A percentile compares a stretch with the other conserved stretches of the same genome.
phyloP scores from a whole-genome alignment of 2,888 invertebrate species.

The Acronicta aceris region DNA sequence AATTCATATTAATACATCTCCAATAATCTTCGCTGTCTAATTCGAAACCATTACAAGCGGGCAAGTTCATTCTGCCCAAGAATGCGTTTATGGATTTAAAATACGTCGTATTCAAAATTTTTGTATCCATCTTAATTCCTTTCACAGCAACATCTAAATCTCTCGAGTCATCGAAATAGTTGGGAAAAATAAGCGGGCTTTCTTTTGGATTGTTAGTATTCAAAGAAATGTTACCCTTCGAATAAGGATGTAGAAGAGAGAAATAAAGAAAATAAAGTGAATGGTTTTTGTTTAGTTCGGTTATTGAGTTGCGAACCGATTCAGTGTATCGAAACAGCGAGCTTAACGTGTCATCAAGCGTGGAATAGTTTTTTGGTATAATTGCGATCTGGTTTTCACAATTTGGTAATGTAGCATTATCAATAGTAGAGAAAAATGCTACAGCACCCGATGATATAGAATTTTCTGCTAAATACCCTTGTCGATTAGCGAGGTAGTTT shows the following conservation, averaged over 20 bases:
- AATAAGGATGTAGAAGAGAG: constrained; percentile 34
- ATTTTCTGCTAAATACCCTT: constrained; percentile 24
- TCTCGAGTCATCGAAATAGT: constrained; percentile 32
- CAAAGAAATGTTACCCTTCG: constrained; percentile 42
- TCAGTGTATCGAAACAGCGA: constrained; percentile 22
- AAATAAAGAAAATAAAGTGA: constrained; percentile 18
- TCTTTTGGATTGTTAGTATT: constrained; percentile 35
- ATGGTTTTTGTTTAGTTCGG: constrained; percentile 17
- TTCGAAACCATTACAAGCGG: constrained; percentile 37
- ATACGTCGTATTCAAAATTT: constrained; percentile 29
- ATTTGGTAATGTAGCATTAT: constrained; percentile 27
- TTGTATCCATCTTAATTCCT: constrained; percentile 32
- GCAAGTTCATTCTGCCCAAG: constrained; percentile 29
- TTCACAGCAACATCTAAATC: constrained; percentile 28
- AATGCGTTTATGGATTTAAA: constrained; percentile 38
- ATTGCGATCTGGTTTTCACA: constrained; percentile 21
- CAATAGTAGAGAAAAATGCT: constrained; percentile 32
- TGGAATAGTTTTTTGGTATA: constrained; percentile 23
- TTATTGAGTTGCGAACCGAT: constrained; percentile 24
- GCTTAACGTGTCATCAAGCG: constrained; percentile 3
- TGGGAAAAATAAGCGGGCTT: constrained; percentile 24
- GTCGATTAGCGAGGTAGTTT: constrained; percentile 26
- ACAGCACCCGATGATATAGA: constrained; percentile 21
- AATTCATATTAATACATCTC: constrained; percentile 23
- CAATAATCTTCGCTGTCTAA: constrained; percentile 48